Conservation (phyloP, 1,140 invertebrate genomes). For the Drosophila bocki region DNA sequence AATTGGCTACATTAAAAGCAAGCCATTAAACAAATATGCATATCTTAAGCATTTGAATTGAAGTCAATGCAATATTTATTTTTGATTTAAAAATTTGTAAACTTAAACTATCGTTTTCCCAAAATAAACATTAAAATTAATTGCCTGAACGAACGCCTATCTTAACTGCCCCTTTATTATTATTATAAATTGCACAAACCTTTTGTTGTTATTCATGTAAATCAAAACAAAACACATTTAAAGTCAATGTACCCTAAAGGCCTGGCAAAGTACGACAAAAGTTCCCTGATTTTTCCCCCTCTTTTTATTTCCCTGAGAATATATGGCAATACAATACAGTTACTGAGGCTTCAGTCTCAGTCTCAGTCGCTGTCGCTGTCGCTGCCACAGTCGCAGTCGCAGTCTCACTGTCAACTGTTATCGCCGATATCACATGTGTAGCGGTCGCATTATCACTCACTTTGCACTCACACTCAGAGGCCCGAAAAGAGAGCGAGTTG, state of each 20-base stretch:
- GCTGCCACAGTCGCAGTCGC: constrained; percentile 5
- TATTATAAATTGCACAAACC: constrained; percentile 57
- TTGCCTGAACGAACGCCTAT: background rate
- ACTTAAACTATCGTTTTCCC: background rate
- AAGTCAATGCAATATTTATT: background rate
- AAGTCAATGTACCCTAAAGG: constrained; percentile 55
- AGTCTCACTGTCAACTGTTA: constrained; percentile 67
- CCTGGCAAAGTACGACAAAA: constrained; percentile 41
- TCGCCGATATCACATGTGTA: constrained; percentile 70
- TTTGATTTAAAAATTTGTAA: background rate
- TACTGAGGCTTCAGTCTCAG: constrained; percentile 16
- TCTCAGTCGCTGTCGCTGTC: constrained; percentile 23
- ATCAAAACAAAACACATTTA: constrained; percentile 42
- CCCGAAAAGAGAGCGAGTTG: constrained; percentile 17
- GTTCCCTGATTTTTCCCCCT: constrained; percentile 16
- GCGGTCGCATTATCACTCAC: constrained; percentile 68
- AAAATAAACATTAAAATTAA: too few relatives aligned
- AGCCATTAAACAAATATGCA: background rate
- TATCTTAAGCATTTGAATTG: background rate
- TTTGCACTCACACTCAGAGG: constrained; percentile 8
- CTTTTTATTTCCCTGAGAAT: background rate
- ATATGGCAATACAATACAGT: constrained; percentile 36
- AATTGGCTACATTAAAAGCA: background rate
- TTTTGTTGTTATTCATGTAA: constrained; percentile 33
- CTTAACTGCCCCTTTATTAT: background rate